These are phyloP conservation scores for Nothoprocta pentlandii DNA, from an alignment of 2,113 vertebrate species.

Conservation along the genomic window DNA sequence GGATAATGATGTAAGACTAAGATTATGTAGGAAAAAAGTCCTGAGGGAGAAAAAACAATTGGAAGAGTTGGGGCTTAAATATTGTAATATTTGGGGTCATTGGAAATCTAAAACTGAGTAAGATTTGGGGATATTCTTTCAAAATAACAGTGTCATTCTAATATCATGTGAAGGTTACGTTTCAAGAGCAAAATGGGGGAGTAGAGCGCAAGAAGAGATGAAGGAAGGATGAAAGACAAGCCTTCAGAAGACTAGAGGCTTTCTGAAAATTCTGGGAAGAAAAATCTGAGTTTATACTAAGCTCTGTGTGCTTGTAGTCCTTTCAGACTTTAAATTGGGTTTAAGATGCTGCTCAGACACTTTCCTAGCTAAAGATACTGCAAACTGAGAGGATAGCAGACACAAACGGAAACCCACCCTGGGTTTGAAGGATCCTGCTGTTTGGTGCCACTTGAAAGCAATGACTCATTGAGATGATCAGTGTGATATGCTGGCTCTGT, in stretches of 20 bases:
- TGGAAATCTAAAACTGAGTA: background rate
- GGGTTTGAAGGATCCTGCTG: background rate
- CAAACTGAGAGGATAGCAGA: background rate
- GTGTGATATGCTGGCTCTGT: background rate
- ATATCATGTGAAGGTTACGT: background rate
- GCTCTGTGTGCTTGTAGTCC: background rate
- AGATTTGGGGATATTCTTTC: background rate
- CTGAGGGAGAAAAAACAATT: background rate
- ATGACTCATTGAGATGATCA: background rate
- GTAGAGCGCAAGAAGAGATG: background rate
- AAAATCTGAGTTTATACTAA: conserved; percentile 19
- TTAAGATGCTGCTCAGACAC: background rate
- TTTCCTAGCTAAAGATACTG: background rate
- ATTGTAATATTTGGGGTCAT: background rate
- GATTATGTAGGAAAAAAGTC: background rate
- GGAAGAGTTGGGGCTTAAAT: background rate
- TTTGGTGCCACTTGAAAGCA: background rate
- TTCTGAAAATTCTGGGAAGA: conserved; percentile 35
- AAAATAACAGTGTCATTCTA: background rate
- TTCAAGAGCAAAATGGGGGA: background rate
- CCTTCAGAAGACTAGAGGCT: conserved; percentile 6
- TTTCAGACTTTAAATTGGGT: background rate
- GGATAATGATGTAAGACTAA: background rate
- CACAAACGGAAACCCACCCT: background rate
- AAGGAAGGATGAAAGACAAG: conserved; percentile 13